A percentile compares a stretch with the other conserved stretches of the same genome.
These are phyloP conservation scores for Schizothorax lantsangensis DNA, from an alignment of 2,797 vertebrate genomes.

Conservation along the genomic window DNA sequence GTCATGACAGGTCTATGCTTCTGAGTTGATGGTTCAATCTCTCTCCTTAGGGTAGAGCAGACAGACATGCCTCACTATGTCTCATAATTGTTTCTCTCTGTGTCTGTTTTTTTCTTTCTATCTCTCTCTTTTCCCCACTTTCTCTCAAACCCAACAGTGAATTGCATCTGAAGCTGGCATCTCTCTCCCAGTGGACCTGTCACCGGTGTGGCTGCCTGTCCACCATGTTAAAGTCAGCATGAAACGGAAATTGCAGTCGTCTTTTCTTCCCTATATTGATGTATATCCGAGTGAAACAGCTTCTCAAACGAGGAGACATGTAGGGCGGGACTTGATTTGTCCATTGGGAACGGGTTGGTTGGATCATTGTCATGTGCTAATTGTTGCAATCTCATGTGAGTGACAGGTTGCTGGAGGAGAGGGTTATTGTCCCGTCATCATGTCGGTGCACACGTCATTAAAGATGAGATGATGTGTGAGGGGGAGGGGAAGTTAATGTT, in stretches of 20 bases:
- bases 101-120: constrained; percentile 56
- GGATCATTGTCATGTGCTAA: not conserved
- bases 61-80: constrained; percentile 75
- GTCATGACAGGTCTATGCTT: constrained; percentile 23
- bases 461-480: not conserved
- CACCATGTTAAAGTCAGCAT: constrained; percentile 56
- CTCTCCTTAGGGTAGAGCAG: constrained; percentile 72
- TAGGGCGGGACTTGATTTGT: not conserved
- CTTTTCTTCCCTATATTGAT: not conserved
- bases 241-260: constrained; percentile 5
- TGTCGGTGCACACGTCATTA: not conserved
- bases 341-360: not conserved
- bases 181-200: constrained; percentile 72
- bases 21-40: constrained; percentile 63
- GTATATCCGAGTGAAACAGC: not conserved
- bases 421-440: not conserved
- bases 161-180: constrained; percentile 63
- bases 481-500: not conserved
- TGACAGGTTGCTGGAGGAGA: not conserved
- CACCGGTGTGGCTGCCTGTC: constrained; percentile 64
- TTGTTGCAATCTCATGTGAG: not conserved
- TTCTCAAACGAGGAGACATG: not conserved
- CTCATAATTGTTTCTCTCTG: constrained; percentile 77
- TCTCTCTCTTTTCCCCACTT: constrained; percentile 64
- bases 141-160: constrained; percentile 67